Base-by-base conservation (phyloP, 2,888 invertebrate species). In the Helleia helle region DNA sequence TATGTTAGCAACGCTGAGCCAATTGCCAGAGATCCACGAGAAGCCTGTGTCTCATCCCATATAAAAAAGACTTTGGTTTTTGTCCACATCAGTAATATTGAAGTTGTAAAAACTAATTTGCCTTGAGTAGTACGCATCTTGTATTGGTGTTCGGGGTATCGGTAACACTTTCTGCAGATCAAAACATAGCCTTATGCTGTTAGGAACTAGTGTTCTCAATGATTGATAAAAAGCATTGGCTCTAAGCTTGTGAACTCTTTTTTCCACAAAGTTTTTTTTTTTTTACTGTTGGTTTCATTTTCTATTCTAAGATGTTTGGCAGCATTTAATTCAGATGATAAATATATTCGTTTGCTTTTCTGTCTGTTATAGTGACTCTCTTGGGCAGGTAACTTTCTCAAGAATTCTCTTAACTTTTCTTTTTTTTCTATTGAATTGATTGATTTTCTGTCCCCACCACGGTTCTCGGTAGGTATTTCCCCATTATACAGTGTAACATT, bases 31-130 rank as follows among this genome's bases (percentile, higher is more conserved):
- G 42, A 38, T 11, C 47, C 47, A 37, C 42, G 29, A 15, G 46
- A 43, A 38, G 51, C 49, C 37, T 47, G 41, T 3, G 39, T 45
- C 46, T 60, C 58, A 41, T 47, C 42, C 50, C 56, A 59, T 13
- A 42, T 29, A 43, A 52, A 58, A 37, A 51, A 48, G 11, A 36
- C 34, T 8, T 48, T 48, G 27, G 49, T 43, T 34, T 54, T 54
- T 8, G 43, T 50, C 46, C 29, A 58, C 42, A 38, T 53, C 46
- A 42, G 54, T 50, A 38, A 56, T 41, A 41, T 53, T 51, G 26
- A 56, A 48, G 27, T 40, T 41, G 17, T 45, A 45, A 25, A 45
- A 45, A 36, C 43, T 42, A n/a, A 45, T 34, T 17, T 41, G 45
- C 17, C 48, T 43, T 12, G 24, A 18, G 28, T 45, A 43, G 36